Percentiles rank a stretch among this genome's conserved stretches.
Conservation (phyloP, 2,113 vertebrate species). For the Murina feae region DNA sequence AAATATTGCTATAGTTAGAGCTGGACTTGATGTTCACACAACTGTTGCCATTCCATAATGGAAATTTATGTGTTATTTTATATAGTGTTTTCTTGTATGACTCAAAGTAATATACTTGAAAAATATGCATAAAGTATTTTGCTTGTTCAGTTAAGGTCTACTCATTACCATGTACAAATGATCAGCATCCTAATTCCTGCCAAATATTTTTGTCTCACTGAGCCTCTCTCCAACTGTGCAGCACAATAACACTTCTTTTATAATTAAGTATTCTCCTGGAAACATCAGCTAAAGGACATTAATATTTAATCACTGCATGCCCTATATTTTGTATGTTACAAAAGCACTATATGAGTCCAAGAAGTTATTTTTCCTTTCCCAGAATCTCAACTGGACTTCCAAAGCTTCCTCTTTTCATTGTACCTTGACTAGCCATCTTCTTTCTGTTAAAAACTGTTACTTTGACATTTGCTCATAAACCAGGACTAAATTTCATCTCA, state of each 20-base stretch:
- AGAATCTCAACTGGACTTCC: background rate
- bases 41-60: background rate
- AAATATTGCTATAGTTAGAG: background rate
- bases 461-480: conserved; percentile 21
- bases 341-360: conserved; percentile 17
- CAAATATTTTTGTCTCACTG: conserved; percentile 58
- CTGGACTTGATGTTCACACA: background rate
- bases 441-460: background rate
- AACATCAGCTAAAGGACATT: conserved; percentile 57
- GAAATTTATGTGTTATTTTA: background rate
- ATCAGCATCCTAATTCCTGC: conserved; percentile 34
- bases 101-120: conserved; percentile 27
- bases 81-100: background rate
- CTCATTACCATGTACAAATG: conserved; percentile 32
- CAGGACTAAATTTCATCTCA: background rate
- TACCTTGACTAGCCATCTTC: background rate
- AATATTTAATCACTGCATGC: conserved; percentile 69
- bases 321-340: conserved; percentile 67
- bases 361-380: conserved; percentile 35
- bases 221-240: conserved; percentile 56
- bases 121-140: background rate
- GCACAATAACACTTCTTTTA: conserved; percentile 63
- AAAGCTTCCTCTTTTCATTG: background rate
- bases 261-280: conserved; percentile 70
- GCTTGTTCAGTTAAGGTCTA: conserved; percentile 8